Percentiles rank a stretch among this genome's conserved stretches.
Evolutionary conservation across 2,797 vertebrate species (phyloP).

Genomic region (Poecile montanus): DNA sequence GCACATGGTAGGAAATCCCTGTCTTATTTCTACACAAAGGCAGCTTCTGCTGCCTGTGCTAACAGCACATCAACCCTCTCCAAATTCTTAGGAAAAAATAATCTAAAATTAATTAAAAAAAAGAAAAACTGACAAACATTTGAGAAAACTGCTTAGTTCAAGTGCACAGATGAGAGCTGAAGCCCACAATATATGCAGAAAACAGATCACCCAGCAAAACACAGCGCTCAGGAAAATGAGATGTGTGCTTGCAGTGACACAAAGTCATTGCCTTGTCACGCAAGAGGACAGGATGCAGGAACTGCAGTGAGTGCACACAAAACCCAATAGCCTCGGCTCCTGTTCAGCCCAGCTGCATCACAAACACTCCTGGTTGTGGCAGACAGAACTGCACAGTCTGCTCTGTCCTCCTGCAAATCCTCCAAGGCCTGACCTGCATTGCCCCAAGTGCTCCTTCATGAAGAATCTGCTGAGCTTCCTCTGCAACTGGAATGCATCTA

Average conservation of each 20-base stretch:
- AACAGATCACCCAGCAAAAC: conserved; percentile 6
- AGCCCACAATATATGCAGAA: conserved; percentile 5
- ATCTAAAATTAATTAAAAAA: conserved; percentile 50
- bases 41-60: conserved; percentile 9
- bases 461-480: conserved; percentile 40
- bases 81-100: conserved; percentile 39
- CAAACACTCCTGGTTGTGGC: not conserved
- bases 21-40: not conserved
- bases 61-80: not conserved
- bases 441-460: not conserved
- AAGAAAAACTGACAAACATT: not conserved
- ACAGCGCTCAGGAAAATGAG: not conserved
- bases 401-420: not conserved
- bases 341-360: conserved; percentile 44
- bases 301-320: not conserved
- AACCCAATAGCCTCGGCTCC: not conserved
- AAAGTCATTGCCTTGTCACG: conserved; percentile 52
- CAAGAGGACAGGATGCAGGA: conserved; percentile 17
- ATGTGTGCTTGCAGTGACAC: conserved; percentile 23
- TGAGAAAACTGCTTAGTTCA: conserved; percentile 31
- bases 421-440: conserved; percentile 9
- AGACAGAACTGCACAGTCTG: not conserved
- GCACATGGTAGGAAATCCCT: conserved; percentile 45
- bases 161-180: conserved; percentile 50
- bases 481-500: not conserved